Base-by-base conservation (phyloP, 1,140 invertebrate species). In the Cotesia typhae region DNA sequence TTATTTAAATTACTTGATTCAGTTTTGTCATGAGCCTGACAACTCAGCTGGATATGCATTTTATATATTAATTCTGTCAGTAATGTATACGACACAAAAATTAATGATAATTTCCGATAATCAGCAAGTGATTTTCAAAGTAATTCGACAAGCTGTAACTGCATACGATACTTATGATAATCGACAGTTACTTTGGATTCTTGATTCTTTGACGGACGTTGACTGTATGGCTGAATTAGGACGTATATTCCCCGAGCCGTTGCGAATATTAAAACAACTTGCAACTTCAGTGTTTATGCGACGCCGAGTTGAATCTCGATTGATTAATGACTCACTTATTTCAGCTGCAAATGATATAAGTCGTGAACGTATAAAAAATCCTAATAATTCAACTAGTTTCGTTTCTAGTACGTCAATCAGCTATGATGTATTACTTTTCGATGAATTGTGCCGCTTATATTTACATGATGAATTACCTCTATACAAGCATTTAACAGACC, bases 11-110 rank as follows among this genome's bases (percentile, higher is more conserved):
- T 59, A 59, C 9, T 20, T 59, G 4, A 20, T 59, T 28, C 57
- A 59, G 20, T 59, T 59, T 9, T 59, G 57, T 17, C 20, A 59
- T 17, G 57, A 59, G 20, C 57, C 57, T 7, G 57, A 59, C 9
- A 28, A 59, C 5, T 28, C 57, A 10, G 17, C 17, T 20, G 57
- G 57, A 17, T 59, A 59, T 9, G 57, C 57, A 7, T 59, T 59
- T 20, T 59, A 59, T 9, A 28, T 59, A 3, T 6, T 59, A 9
- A 20, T 59, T 5, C 20, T 59, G 9, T 59, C 57, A 9, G 20
- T 59, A 35, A 59, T 59, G 57, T 59, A 59, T 20, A 59, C 57
- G 9, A 59, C 20, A 17, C 57, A 59, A 20, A 59, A 59, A 17
- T 5, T 59, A 20, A 20, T 20, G 14, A 59, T 59, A 5, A 28